These are phyloP conservation scores for Druon quercuslanigerum DNA, from an alignment of 1,140 invertebrate genomes.

Conservation along the genomic window DNA sequence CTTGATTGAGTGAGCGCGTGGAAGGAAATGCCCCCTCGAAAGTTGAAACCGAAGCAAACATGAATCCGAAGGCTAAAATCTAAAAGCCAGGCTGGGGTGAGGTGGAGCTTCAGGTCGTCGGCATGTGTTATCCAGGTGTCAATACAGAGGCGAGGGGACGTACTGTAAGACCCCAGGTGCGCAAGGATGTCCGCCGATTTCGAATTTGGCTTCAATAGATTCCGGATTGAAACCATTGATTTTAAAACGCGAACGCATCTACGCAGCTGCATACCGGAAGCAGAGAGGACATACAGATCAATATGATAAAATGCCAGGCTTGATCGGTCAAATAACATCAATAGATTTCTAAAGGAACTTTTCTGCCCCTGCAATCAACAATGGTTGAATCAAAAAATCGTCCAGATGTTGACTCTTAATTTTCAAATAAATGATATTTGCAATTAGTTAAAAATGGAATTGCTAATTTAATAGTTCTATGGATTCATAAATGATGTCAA, in stretches of 20 bases:
- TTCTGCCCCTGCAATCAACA: background rate
- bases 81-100: conserved; percentile 10
- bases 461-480: no score
- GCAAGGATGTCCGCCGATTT: conserved; percentile 41
- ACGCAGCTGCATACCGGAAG: conserved; percentile 51
- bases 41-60: conserved; percentile 23
- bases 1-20: conserved; percentile 15
- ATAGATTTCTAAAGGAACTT: background rate
- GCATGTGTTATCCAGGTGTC: conserved; percentile 66
- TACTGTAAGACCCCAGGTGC: conserved; percentile 48
- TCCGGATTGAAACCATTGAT: conserved; percentile 54
- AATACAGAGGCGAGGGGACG: conserved; percentile 38
- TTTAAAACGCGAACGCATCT: conserved; percentile 40
- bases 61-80: conserved; percentile 32
- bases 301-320: background rate
- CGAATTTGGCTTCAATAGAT: conserved; percentile 49
- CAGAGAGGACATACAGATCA: conserved; percentile 9
- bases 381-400: background rate
- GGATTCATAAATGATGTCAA: background rate
- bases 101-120: conserved; percentile 30
- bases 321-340: background rate
- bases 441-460: background rate
- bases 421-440: background rate
- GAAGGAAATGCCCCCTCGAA: conserved; percentile 31
- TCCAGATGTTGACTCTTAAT: background rate